A percentile compares a stretch with the other conserved stretches of the same genome.
Evolutionary conservation across 1,140 invertebrate species (phyloP).

Genomic region (Lepidotrigona ventralis): DNA sequence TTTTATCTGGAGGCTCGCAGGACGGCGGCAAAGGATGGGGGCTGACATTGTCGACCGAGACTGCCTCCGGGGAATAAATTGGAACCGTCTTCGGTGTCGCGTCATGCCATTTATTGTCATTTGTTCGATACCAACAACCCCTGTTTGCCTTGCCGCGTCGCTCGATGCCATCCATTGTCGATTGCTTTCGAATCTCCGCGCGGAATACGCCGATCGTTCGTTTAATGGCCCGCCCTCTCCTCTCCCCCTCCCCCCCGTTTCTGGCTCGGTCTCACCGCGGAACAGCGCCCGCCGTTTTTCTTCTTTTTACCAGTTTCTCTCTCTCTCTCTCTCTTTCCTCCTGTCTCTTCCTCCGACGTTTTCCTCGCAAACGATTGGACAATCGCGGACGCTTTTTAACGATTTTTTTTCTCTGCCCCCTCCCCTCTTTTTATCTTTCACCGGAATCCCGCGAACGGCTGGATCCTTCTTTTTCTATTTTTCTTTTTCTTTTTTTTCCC

Average conservation of each 20-base stretch:
- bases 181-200: slow-evolving; percentile 42
- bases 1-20: slow-evolving; percentile 50
- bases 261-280: background rate
- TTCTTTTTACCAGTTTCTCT: no score
- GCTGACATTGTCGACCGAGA: slow-evolving; percentile 46
- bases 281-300: background rate
- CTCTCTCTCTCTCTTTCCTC: background rate
- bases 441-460: background rate
- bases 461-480: background rate
- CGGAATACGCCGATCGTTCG: slow-evolving; percentile 35
- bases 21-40: slow-evolving; percentile 42
- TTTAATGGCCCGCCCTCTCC: slow-evolving; percentile 4
- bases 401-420: background rate
- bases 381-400: slow-evolving; percentile 22
- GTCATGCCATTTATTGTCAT: slow-evolving; percentile 74
- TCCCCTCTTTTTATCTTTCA: background rate
- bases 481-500: background rate
- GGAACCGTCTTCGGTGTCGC: slow-evolving; percentile 71
- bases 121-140: slow-evolving; percentile 71
- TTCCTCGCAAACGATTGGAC: slow-evolving; percentile 11
- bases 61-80: slow-evolving; percentile 70
- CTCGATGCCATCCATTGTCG: slow-evolving; percentile 48
- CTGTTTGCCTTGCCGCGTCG: slow-evolving; percentile 42
- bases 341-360: no score
- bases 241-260: background rate